Base-by-base conservation (phyloP, 2,113 vertebrate genomes). In the Colius striatus region DNA sequence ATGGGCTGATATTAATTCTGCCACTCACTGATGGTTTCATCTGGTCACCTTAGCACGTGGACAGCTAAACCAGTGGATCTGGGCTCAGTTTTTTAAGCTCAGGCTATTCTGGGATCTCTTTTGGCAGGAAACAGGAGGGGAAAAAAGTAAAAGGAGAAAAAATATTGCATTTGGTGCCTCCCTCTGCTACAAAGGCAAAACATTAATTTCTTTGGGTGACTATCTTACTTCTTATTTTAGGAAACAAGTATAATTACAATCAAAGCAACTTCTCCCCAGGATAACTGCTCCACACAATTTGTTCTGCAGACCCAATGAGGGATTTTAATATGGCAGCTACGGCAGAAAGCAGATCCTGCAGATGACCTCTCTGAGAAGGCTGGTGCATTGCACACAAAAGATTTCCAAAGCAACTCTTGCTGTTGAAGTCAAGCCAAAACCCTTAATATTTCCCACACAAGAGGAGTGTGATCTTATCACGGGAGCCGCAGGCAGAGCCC, bases 21-120 rank as follows among this genome's bases (percentile, higher is more conserved):
- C 17, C 43, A 17, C 61, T 26, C 79, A 15, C 60, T 9, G 67
- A 86, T 27, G 57, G 5, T 13, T 38, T 60, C 6, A 34, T 47
- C 54, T 5, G 11, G 3, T 4, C 47, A 0, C 0, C 1, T 38
- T 3, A 50, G n/a, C 61, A 2, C 1, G 1, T 1, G 74, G 60
- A 11, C 32, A 66, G 77, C 36, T 1, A 6, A 61, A 25, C 18
- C 78, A 32, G 87, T 62, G 6, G 6, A 14, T 4, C 36, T 8
- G 45, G 26, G 58, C 83, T 45, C 48, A 43, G 9, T 61, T 89
- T 73, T 72, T 73, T 9, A 85, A 74, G 45, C 82, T 32, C 67
- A 16, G 60, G 26, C 74, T 88, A 61, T 66, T 92, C 78, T 54
- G 6, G 41, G 54, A 53, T 15, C 61, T 67, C 29, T 72, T 78